Conservation (phyloP, 2,888 invertebrate genomes). For the Iselma pallidipennis region DNA sequence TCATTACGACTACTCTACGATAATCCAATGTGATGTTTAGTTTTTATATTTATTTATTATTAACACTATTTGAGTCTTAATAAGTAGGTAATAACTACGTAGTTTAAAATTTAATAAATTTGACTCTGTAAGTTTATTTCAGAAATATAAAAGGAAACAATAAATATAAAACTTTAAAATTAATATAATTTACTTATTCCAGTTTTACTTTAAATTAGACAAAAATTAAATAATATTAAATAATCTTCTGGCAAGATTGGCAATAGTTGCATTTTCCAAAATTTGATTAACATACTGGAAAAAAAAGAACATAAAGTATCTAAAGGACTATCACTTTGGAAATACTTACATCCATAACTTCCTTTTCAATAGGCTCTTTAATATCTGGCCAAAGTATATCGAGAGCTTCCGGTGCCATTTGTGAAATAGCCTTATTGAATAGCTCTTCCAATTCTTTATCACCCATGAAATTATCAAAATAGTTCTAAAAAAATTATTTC, state of each 20-base stretch:
- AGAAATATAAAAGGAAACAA: too few species aligned
- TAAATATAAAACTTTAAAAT: too few species aligned
- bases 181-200: not conserved
- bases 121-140: too few species aligned
- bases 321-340: not conserved
- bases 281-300: constrained; percentile 52
- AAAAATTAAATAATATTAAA: constrained; percentile 40
- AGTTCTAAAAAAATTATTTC: constrained; percentile 43
- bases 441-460: constrained; percentile 49
- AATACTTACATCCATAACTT: constrained; percentile 49
- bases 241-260: constrained; percentile 49
- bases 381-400: constrained; percentile 55
- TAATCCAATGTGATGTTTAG: too few species aligned
- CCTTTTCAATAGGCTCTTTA: constrained; percentile 48
- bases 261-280: constrained; percentile 48
- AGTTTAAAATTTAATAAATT: too few species aligned
- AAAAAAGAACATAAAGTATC: constrained; percentile 19
- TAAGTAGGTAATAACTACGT: too few species aligned
- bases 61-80: too few species aligned
- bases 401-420: constrained; percentile 52
- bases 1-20: too few species aligned
- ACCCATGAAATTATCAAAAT: constrained; percentile 53
- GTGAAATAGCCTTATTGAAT: constrained; percentile 52
- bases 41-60: too few species aligned
- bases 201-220: not conserved